A percentile compares a stretch with the other conserved stretches of the same genome.
These are phyloP conservation scores for Odontamblyopus lacepedii DNA, from an alignment of 2,797 vertebrate species.

Conservation along the genomic window DNA sequence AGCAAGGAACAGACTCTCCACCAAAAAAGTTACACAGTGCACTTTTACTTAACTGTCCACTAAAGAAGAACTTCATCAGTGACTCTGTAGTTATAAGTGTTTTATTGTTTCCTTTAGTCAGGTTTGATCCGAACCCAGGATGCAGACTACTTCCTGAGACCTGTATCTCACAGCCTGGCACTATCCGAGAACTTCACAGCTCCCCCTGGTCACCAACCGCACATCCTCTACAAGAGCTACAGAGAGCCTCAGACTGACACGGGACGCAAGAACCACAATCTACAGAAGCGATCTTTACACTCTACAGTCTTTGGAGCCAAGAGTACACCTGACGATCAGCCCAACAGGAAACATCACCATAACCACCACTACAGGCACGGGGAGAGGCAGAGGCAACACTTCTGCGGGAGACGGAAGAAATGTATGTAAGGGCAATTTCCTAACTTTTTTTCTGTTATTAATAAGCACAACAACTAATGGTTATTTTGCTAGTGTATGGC, in stretches of 20 bases:
- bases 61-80: too few species aligned
- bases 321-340: conserved; percentile 23
- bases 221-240: conserved; percentile 85
- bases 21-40: too few species aligned
- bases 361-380: conserved; percentile 51
- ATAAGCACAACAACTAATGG: neutral
- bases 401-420: conserved; percentile 93
- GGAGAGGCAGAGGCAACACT: conserved; percentile 80
- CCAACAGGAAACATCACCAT: conserved; percentile 16
- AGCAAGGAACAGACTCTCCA: too few species aligned
- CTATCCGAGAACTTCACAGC: conserved; percentile 66
- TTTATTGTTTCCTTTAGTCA: conserved; percentile 80
- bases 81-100: conserved; percentile 2
- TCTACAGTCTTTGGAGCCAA: conserved; percentile 17
- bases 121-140: conserved; percentile 88
- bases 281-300: conserved; percentile 46
- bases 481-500: neutral
- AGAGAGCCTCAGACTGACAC: conserved; percentile 16
- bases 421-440: conserved; percentile 88
- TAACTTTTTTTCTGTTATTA: conserved; percentile 23
- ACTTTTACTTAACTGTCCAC: too few species aligned
- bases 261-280: conserved; percentile 3
- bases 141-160: conserved; percentile 86
- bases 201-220: conserved; percentile 74
- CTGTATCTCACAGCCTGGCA: conserved; percentile 75